phyloP scores from a whole-genome alignment of 1,140 invertebrate genomes.

The Andricus grossulariae region DNA sequence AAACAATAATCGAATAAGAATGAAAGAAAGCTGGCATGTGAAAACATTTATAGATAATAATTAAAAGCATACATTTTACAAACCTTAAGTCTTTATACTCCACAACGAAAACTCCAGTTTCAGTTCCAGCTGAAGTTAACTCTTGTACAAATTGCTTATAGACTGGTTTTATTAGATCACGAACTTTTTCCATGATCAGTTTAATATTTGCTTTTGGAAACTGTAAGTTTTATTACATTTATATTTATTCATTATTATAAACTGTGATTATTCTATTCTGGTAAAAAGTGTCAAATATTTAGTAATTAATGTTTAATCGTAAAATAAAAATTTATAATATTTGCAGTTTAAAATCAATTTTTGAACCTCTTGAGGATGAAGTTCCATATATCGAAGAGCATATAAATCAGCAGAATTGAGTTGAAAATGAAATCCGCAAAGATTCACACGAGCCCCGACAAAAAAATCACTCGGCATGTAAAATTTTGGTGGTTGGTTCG shows the following conservation, averaged over 20 bases:
- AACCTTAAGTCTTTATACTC: slow-evolving; percentile 78
- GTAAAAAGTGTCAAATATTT: too few relatives aligned
- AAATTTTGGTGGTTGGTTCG: slow-evolving; percentile 81
- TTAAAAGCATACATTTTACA: not conserved
- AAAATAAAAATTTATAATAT: not conserved
- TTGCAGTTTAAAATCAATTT: slow-evolving; percentile 31
- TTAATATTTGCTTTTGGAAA: slow-evolving; percentile 83
- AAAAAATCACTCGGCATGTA: slow-evolving; percentile 88
- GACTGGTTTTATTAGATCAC: slow-evolving; percentile 78
- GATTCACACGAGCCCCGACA: slow-evolving; percentile 84
- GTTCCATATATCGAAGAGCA: slow-evolving; percentile 90
- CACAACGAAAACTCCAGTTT: slow-evolving; percentile 71
- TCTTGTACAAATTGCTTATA: slow-evolving; percentile 85
- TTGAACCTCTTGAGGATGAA: slow-evolving; percentile 82
- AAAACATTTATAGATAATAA: not conserved
- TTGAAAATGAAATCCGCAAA: slow-evolving; percentile 87
- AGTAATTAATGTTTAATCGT: slow-evolving; percentile 16
- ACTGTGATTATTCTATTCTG: too few relatives aligned
- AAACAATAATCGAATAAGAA: not conserved
- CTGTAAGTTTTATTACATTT: slow-evolving; percentile 69
- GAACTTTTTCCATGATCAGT: slow-evolving; percentile 83
- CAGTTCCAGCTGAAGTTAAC: slow-evolving; percentile 77
- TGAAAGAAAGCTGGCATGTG: not conserved
- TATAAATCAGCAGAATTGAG: slow-evolving; percentile 90
- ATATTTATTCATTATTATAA: slow-evolving; percentile 5